A percentile compares a stretch with the other conserved stretches of the same genome.
phyloP scores from a whole-genome alignment of 1,140 invertebrate species.

The Heliconius hermathena region DNA sequence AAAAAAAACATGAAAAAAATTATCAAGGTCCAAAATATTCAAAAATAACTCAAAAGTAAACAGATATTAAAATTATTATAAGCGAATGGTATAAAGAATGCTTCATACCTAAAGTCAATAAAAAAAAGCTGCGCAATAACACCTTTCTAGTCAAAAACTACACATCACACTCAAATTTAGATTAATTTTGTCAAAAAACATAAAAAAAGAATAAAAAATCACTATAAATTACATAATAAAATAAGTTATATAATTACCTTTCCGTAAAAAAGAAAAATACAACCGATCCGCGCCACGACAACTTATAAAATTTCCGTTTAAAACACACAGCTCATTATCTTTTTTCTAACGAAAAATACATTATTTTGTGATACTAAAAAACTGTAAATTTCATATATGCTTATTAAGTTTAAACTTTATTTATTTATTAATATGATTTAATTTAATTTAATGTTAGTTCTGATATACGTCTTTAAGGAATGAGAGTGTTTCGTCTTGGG shows the following conservation, averaged over 20 bases:
- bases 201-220: conserved; percentile 41
- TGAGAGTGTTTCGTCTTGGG: conserved; percentile 55
- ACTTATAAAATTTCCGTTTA: conserved; percentile 80
- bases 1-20: no score
- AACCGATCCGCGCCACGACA: conserved; percentile 58
- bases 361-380: conserved; percentile 42
- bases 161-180: background rate
- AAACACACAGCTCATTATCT: conserved; percentile 76
- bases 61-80: background rate
- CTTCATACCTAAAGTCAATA: background rate
- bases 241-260: conserved; percentile 54
- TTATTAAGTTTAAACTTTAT: conserved; percentile 48
- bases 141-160: background rate
- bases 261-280: conserved; percentile 57
- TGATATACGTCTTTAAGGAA: conserved; percentile 52
- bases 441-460: conserved; percentile 43
- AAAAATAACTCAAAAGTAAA: background rate
- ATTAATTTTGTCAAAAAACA: conserved; percentile 9
- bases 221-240: conserved; percentile 54
- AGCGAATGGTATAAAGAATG: background rate
- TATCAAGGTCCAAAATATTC: background rate
- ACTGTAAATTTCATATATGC: conserved; percentile 31
- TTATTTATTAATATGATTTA: conserved; percentile 41
- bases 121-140: conserved; percentile 13
- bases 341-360: conserved; percentile 77